These are phyloP conservation scores for Struthidea cinerea DNA, from an alignment of 2,113 vertebrate genomes.

Conservation along the genomic window DNA sequence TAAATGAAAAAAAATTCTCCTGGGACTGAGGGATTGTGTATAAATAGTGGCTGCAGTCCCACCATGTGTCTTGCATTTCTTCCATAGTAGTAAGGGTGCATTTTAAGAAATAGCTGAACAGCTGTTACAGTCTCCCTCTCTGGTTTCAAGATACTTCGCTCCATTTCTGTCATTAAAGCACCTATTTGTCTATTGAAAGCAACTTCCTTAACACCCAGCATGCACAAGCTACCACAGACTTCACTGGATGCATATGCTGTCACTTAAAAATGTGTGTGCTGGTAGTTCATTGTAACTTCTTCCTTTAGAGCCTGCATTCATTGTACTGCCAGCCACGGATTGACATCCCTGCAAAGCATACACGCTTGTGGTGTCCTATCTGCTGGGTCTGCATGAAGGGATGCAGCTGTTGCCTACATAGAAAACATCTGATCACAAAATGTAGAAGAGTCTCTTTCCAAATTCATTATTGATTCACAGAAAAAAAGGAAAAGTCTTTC, in stretches of 20 bases:
- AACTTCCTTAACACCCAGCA: background rate
- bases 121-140: constrained; percentile 49
- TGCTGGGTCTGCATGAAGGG: background rate
- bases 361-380: background rate
- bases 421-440: background rate
- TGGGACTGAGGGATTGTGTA: background rate
- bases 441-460: background rate
- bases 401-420: background rate
- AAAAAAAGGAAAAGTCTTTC: background rate
- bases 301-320: background rate
- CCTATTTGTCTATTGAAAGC: constrained; percentile 33
- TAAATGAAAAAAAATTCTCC: background rate
- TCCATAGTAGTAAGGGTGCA: constrained; percentile 11
- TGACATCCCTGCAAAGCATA: background rate
- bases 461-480: background rate
- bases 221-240: background rate
- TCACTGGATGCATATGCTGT: background rate
- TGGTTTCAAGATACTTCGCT: constrained; percentile 46
- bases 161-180: constrained; percentile 39
- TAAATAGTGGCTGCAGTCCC: constrained; percentile 62
- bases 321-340: background rate
- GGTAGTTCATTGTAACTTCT: background rate
- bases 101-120: constrained; percentile 59
- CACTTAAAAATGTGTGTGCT: background rate
- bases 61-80: constrained; percentile 58